phyloP scores from a whole-genome alignment of 2,888 invertebrate species.

The Dynastes tityus region DNA sequence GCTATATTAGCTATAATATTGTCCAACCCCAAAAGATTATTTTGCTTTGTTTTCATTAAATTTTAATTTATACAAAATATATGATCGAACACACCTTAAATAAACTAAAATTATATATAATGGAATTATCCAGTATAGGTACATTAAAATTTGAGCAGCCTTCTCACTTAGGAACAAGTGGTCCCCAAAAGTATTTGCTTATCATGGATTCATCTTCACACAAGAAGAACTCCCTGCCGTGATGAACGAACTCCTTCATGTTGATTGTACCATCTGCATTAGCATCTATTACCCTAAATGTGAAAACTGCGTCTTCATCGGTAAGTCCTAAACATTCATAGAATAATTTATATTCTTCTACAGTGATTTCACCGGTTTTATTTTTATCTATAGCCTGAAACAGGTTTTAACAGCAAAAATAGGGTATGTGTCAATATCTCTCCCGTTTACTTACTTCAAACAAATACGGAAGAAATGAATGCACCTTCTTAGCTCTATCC shows the following conservation, averaged over 20 bases:
- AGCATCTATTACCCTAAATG: slow-evolving; percentile 85
- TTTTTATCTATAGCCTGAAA: slow-evolving; percentile 88
- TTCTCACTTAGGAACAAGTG: slow-evolving; percentile 74
- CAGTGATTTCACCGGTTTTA: slow-evolving; percentile 83
- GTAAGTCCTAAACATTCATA: slow-evolving; percentile 84
- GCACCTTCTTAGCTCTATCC: slow-evolving; percentile 81
- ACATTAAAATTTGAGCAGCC: not conserved
- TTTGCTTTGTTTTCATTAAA: slow-evolving; percentile 17
- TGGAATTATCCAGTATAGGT: no score
- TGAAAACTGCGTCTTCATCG: slow-evolving; percentile 83
- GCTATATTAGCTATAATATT: no score
- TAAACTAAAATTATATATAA: no score
- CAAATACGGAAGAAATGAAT: slow-evolving; percentile 85
- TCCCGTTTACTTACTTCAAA: slow-evolving; percentile 77
- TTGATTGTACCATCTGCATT: slow-evolving; percentile 86
- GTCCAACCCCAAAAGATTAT: not conserved
- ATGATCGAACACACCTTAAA: no score
- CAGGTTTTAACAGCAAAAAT: not conserved
- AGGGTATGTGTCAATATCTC: slow-evolving; percentile 56
- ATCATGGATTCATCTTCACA: slow-evolving; percentile 83
- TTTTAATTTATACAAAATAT: not conserved
- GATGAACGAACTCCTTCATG: slow-evolving; percentile 84
- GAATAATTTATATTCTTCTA: slow-evolving; percentile 88
- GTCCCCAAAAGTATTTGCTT: slow-evolving; percentile 92
- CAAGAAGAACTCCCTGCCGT: slow-evolving; percentile 86